phyloP scores from a whole-genome alignment of 2,888 invertebrate species.

The Seladonia tumulorum region DNA sequence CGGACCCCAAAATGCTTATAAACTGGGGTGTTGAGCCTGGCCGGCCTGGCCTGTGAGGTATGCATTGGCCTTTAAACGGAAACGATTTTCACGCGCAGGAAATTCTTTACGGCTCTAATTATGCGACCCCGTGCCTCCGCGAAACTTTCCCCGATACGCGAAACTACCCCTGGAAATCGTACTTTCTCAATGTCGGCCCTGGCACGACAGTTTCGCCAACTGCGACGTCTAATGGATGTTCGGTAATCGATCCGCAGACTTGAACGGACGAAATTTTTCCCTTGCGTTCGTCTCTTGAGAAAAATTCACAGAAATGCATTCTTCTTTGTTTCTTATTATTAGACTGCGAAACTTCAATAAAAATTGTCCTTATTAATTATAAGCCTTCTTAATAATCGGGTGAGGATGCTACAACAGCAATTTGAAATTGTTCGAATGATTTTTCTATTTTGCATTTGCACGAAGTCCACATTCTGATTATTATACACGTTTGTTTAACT shows the following conservation, averaged over 20 bases:
- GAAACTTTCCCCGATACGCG: neutral
- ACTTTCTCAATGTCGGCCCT: neutral
- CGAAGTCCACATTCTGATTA: no score
- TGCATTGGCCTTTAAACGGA: no score
- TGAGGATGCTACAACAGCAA: no score
- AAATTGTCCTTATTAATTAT: no score
- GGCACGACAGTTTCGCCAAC: neutral
- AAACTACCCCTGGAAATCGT: neutral
- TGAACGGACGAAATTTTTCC: neutral
- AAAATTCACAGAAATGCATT: neutral
- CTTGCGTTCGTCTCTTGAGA: neutral
- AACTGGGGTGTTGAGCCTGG: no score
- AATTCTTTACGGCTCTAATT: slow-evolving; percentile 9
- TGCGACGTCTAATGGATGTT: neutral
- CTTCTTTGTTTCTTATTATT: neutral
- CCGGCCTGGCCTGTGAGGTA: no score
- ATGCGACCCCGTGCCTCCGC: neutral
- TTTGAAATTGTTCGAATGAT: no score
- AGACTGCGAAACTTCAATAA: no score
- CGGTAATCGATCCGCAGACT: neutral
- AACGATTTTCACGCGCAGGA: neutral
- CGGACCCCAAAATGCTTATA: no score
- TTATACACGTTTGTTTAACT: no score
- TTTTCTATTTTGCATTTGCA: no score
- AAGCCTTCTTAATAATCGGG: no score